These are phyloP conservation scores for Platerodrilus igneus DNA, from an alignment of 2,888 invertebrate genomes.

Conservation along the genomic window DNA sequence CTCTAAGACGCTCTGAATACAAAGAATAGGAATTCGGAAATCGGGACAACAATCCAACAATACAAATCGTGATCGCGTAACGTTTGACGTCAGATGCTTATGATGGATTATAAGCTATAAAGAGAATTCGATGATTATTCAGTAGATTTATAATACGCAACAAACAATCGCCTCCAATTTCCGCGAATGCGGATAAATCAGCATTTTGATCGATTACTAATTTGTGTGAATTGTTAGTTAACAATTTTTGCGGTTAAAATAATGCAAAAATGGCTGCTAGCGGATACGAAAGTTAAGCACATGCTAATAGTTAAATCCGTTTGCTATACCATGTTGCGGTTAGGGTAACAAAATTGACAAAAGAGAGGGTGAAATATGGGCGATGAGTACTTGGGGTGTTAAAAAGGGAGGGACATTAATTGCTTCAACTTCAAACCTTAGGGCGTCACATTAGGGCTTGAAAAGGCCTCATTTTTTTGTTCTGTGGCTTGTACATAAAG, in stretches of 20 bases:
- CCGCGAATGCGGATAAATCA: constrained; percentile 17
- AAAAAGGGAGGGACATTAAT: constrained; percentile 31
- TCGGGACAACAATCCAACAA: too few relatives aligned
- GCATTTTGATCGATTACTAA: constrained; percentile 21
- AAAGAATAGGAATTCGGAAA: too few relatives aligned
- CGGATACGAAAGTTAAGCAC: constrained; percentile 16
- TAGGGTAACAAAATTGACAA: constrained; percentile 22
- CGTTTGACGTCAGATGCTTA: constrained; percentile 20
- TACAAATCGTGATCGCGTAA: constrained; percentile 20
- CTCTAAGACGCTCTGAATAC: too few relatives aligned
- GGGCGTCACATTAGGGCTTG: constrained; percentile 22
- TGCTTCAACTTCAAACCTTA: constrained; percentile 29
- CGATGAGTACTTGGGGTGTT: constrained; percentile 28
- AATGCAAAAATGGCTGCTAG: constrained; percentile 12
- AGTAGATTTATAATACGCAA: constrained; percentile 19
- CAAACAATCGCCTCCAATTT: constrained; percentile 22
- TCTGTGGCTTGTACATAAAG: constrained; percentile 1
- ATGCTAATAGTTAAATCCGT: constrained; percentile 24
- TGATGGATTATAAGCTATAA: constrained; percentile 20
- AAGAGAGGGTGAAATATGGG: constrained; percentile 27
- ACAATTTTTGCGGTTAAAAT: constrained; percentile 2
- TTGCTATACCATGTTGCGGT: constrained; percentile 26
- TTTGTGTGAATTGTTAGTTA: constrained; percentile 18
- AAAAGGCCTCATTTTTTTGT: constrained; percentile 14
- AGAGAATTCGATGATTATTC: constrained; percentile 15